Conservation (phyloP, 2,888 invertebrate species). For the Chrysolina oricalcia region DNA sequence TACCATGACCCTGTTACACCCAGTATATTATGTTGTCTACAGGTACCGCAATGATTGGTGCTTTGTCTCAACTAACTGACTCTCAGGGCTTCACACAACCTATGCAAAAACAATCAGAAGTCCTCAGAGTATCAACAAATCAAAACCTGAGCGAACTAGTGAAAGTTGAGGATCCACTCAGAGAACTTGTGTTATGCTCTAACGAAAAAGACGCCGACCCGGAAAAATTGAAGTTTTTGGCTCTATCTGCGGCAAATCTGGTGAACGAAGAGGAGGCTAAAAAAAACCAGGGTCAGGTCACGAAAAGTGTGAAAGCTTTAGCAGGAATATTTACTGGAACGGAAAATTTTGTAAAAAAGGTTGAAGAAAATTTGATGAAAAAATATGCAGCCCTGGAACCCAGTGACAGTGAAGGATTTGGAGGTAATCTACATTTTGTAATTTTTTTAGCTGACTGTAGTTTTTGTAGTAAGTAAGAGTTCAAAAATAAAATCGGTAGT, state of each 20-base stretch:
- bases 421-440: slow-evolving; percentile 70
- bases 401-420: slow-evolving; percentile 79
- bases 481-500: background rate
- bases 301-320: slow-evolving; percentile 65
- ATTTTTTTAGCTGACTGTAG: too few relatives aligned
- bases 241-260: slow-evolving; percentile 77
- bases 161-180: slow-evolving; percentile 74
- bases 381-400: slow-evolving; percentile 73
- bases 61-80: slow-evolving; percentile 65
- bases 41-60: slow-evolving; percentile 62
- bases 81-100: slow-evolving; percentile 56
- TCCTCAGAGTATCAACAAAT: slow-evolving; percentile 39
- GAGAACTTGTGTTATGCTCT: slow-evolving; percentile 77
- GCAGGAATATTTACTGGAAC: slow-evolving; percentile 70
- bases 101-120: slow-evolving; percentile 34
- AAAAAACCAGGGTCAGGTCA: slow-evolving; percentile 42
- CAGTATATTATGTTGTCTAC: too few relatives aligned
- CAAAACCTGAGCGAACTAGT: slow-evolving; percentile 8
- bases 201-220: slow-evolving; percentile 71
- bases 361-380: slow-evolving; percentile 67
- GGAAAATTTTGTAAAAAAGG: slow-evolving; percentile 68
- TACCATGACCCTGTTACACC: too few relatives aligned
- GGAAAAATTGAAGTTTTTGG: slow-evolving; percentile 75
- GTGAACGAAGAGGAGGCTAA: slow-evolving; percentile 71
- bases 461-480: background rate